These are phyloP conservation scores for Macaria notata DNA, from an alignment of 2,888 invertebrate species.

Conservation along the genomic window DNA sequence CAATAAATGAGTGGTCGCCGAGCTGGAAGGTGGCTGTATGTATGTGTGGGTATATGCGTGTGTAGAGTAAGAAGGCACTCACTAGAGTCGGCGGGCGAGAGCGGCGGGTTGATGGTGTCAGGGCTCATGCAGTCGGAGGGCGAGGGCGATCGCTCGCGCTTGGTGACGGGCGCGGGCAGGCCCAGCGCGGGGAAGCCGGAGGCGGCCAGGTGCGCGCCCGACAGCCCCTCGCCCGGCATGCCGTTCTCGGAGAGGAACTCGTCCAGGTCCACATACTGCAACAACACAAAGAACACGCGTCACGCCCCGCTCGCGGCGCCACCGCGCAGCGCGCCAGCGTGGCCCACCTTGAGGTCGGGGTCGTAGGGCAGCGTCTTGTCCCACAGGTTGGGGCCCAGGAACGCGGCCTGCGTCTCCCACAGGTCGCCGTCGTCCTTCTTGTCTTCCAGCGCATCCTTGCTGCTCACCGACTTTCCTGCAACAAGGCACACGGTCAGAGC, in stretches of 20 bases:
- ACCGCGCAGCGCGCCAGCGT: conserved; percentile 19
- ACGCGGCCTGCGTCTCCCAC: conserved; percentile 97
- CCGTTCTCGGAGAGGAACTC: conserved; percentile 98
- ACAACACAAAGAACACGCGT: conserved; percentile 33
- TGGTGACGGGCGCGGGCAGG: conserved; percentile 87
- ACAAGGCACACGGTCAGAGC: conserved; percentile 58
- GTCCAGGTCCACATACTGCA: conserved; percentile 97
- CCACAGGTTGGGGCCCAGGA: conserved; percentile 97
- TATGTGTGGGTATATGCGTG: no score
- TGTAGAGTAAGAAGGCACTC: no score
- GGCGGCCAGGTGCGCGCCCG: conserved; percentile 84
- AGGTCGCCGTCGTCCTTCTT: conserved; percentile 92
- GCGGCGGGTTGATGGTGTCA: conserved; percentile 93
- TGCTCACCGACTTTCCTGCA: conserved; percentile 84
- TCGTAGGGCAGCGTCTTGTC: conserved; percentile 96
- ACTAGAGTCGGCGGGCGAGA: conserved; percentile 95
- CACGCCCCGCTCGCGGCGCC: conserved; percentile 28
- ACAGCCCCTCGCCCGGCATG: conserved; percentile 91
- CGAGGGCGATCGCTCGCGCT: conserved; percentile 93
- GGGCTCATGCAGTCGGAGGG: conserved; percentile 95
- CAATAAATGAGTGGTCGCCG: no score
- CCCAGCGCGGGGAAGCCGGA: conserved; percentile 83
- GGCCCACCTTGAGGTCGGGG: conserved; percentile 98
- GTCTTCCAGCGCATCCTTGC: conserved; percentile 85
- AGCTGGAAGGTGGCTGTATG: no score